These are phyloP conservation scores for Alloplasta piceator DNA, from an alignment of 2,888 invertebrate genomes.

Conservation along the genomic window DNA sequence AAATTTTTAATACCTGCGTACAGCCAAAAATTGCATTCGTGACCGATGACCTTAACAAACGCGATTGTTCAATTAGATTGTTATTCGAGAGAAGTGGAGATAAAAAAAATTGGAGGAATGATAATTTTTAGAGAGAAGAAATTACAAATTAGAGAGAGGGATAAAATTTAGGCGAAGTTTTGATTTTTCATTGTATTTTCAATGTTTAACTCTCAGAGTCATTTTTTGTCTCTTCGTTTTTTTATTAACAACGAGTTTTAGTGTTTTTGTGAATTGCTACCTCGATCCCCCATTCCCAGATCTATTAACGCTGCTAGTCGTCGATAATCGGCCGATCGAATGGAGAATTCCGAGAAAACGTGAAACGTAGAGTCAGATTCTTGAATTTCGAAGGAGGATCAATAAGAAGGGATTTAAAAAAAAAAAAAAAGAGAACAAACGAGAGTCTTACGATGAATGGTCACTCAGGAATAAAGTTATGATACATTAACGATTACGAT, in stretches of 20 bases:
- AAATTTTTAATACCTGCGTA: slow-evolving; percentile 8
- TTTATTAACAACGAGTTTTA: slow-evolving; percentile 1
- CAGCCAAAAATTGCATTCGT: slow-evolving; percentile 6
- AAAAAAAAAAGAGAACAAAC: slow-evolving; percentile 56
- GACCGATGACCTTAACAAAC: slow-evolving; percentile 13
- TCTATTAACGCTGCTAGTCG: slow-evolving; percentile 30
- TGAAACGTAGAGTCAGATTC: slow-evolving; percentile 56
- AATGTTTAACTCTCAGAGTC: not conserved
- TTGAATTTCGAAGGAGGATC: slow-evolving; percentile 43
- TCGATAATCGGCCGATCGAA: slow-evolving; percentile 42
- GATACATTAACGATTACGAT: slow-evolving; percentile 76
- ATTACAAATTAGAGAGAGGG: slow-evolving; percentile 7
- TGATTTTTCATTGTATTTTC: not conserved
- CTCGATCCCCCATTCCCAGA: slow-evolving; percentile 24
- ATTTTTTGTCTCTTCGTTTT: slow-evolving; percentile 1
- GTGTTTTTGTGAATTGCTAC: slow-evolving; percentile 30
- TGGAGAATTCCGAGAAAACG: slow-evolving; percentile 36
- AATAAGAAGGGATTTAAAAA: slow-evolving; percentile 32
- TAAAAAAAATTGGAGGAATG: not conserved
- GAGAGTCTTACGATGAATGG: slow-evolving; percentile 73
- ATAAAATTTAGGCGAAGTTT: slow-evolving; percentile 14
- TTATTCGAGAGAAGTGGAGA: slow-evolving; percentile 14
- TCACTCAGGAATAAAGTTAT: slow-evolving; percentile 79
- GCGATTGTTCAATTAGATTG: slow-evolving; percentile 31
- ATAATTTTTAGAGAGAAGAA: not conserved